A percentile compares a stretch with the other conserved stretches of the same genome.
phyloP scores from a whole-genome alignment of 1,140 invertebrate genomes.

The Elysia chlorotica region DNA sequence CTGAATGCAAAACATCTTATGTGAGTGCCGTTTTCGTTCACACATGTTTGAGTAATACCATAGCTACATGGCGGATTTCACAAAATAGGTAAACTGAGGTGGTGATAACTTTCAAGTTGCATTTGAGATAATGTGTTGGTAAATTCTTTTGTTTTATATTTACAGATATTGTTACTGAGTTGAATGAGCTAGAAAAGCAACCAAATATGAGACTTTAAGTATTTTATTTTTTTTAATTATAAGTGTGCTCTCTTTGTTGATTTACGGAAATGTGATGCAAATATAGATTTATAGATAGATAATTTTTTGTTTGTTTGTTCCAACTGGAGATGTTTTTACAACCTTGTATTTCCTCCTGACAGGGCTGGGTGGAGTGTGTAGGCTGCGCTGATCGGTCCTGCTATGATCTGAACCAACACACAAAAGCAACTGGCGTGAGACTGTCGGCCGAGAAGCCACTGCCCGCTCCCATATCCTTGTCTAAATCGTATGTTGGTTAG shows the following conservation, averaged over 20 bases:
- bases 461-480: conserved; percentile 75
- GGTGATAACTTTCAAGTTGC: too few relatives aligned
- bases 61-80: too few relatives aligned
- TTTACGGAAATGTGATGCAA: too few relatives aligned
- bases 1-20: conserved; percentile 92
- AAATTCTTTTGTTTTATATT: too few relatives aligned
- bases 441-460: conserved; percentile 91
- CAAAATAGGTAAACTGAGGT: too few relatives aligned
- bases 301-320: too few relatives aligned
- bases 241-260: too few relatives aligned
- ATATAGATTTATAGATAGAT: too few relatives aligned
- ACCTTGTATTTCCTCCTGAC: conserved; percentile 48
- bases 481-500: too few relatives aligned
- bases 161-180: too few relatives aligned
- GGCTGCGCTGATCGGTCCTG: conserved; percentile 98
- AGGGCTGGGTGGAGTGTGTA: conserved; percentile 99
- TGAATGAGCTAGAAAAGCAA: too few relatives aligned
- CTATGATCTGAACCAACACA: conserved; percentile 94
- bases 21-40: conserved; percentile 58
- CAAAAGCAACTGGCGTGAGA: conserved; percentile 87
- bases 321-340: too few relatives aligned
- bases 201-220: not conserved
- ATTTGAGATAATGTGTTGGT: not conserved
- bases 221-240: not conserved
- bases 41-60: not conserved